phyloP scores from a whole-genome alignment of 37 sponge, comb jelly and placozoan species.

The Theonella swinhoei region DNA sequence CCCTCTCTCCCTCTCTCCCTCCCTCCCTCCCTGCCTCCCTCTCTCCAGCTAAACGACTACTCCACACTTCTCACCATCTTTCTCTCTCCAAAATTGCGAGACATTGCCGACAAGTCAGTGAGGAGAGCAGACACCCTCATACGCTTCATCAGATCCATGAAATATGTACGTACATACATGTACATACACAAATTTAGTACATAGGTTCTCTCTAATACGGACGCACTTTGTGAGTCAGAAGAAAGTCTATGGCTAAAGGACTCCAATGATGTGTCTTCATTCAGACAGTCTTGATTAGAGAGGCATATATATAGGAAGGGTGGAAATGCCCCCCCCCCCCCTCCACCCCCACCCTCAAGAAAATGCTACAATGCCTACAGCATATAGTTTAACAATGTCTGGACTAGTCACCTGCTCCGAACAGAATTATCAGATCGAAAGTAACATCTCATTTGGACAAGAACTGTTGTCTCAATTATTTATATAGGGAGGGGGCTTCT shows the following conservation, averaged over 20 bases:
- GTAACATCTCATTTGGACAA: too few species aligned
- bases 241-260: not conserved
- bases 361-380: not conserved
- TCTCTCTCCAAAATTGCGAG: slow-evolving; percentile 28
- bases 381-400: too few species aligned
- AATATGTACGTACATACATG: slow-evolving; percentile 43
- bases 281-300: not conserved
- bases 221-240: not conserved
- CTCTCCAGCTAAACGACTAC: slow-evolving; percentile 42
- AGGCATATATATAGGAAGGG: too few species aligned
- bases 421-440: too few species aligned
- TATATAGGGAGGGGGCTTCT: too few species aligned
- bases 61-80: slow-evolving; percentile 32
- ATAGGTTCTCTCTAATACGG: not conserved
- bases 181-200: too few species aligned
- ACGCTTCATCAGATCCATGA: slow-evolving; percentile 33
- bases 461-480: too few species aligned
- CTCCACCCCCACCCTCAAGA: not conserved
- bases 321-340: too few species aligned
- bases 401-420: too few species aligned
- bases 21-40: not conserved
- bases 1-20: not conserved
- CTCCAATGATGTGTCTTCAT: not conserved
- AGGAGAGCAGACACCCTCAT: slow-evolving; percentile 49
- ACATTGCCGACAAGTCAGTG: slow-evolving; percentile 25